Conservation (phyloP, 2,888 invertebrate genomes). For the Autographa gamma region DNA sequence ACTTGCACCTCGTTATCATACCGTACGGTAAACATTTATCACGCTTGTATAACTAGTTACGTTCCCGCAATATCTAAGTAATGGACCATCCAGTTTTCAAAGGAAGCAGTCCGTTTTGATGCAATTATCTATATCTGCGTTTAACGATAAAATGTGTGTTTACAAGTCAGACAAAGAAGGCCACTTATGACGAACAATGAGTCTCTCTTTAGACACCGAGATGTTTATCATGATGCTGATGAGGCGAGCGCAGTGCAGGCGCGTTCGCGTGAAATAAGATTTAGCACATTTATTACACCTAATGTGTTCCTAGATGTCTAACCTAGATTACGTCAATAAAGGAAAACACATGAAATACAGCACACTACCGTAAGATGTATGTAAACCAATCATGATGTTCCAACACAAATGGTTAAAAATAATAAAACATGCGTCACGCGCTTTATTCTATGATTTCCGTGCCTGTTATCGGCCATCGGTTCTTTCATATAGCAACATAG, state of each 20-base stretch:
- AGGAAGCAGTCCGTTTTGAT: constrained; percentile 40
- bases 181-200: constrained; percentile 22
- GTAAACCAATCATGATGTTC: neutral
- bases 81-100: constrained; percentile 44
- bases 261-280: constrained; percentile 42
- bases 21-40: constrained; percentile 39
- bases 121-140: constrained; percentile 31
- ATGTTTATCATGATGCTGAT: constrained; percentile 38
- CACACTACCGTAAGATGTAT: neutral
- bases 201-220: constrained; percentile 31
- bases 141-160: constrained; percentile 20
- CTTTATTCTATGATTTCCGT: constrained; percentile 1
- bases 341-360: neutral
- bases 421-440: neutral
- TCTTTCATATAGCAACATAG: constrained; percentile 23
- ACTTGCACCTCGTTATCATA: constrained; percentile 38
- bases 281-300: constrained; percentile 30
- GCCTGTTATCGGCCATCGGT: neutral
- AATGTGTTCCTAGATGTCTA: constrained; percentile 27
- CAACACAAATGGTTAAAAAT: neutral
- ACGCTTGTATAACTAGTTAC: constrained; percentile 24
- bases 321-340: neutral
- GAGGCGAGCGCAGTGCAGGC: constrained; percentile 26
- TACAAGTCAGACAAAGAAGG: constrained; percentile 30
- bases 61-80: constrained; percentile 38